Conservation (phyloP, 2,888 invertebrate genomes). For the Ypsolopha sequella region DNA sequence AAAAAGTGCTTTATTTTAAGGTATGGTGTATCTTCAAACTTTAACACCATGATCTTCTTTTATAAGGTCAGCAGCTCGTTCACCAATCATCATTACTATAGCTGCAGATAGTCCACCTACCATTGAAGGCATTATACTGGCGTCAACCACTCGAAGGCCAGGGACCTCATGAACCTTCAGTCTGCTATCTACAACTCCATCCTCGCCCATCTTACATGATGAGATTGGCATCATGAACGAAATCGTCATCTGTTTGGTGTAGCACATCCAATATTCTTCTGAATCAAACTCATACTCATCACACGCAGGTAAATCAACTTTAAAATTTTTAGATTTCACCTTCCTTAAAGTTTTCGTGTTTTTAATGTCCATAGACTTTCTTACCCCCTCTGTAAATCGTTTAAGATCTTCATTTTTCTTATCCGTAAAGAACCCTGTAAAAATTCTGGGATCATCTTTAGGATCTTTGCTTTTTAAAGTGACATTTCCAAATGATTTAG, state of each 20-base stretch:
- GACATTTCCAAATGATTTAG: constrained; percentile 68
- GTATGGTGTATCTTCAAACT: too few relatives aligned
- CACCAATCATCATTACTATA: constrained; percentile 84
- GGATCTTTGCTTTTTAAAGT: constrained; percentile 60
- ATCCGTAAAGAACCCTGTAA: constrained; percentile 66
- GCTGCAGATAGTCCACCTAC: constrained; percentile 83
- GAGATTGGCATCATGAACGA: constrained; percentile 73
- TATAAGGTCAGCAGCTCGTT: constrained; percentile 81
- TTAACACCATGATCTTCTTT: constrained; percentile 51
- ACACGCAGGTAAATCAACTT: constrained; percentile 29
- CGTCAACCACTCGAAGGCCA: constrained; percentile 80
- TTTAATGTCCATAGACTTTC: constrained; percentile 27
- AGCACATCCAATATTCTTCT: constrained; percentile 59
- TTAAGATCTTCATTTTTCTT: constrained; percentile 46
- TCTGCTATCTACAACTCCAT: constrained; percentile 73
- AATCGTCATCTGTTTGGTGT: constrained; percentile 42
- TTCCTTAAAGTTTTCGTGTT: constrained; percentile 33
- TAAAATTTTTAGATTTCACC: constrained; percentile 24
- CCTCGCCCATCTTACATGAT: constrained; percentile 74
- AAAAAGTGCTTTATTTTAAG: too few relatives aligned
- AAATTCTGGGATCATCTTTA: constrained; percentile 60
- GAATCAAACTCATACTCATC: constrained; percentile 19
- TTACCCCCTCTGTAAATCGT: constrained; percentile 32
- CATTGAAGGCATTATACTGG: constrained; percentile 84
- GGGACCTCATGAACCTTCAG: constrained; percentile 75